A percentile compares a stretch with the other conserved stretches of the same genome.
Evolutionary conservation across 2,888 invertebrate genomes (phyloP).

Genomic region (Empis livida): DNA sequence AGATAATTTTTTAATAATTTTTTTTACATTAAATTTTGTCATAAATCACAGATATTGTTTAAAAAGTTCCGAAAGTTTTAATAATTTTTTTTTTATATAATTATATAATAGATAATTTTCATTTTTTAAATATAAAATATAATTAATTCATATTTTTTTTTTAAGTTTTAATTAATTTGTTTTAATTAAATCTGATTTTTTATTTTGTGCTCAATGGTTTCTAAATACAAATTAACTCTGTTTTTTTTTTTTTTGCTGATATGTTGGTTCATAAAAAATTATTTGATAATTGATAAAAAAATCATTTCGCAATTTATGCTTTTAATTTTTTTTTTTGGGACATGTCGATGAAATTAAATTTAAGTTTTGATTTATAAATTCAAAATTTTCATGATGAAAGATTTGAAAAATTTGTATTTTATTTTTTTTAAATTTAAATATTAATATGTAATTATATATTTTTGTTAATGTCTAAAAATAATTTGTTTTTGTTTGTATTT

Average conservation of each 20-base stretch:
- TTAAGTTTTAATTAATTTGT: constrained; percentile 1
- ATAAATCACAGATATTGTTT: constrained; percentile 34
- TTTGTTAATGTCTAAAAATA: no score
- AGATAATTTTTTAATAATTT: neutral
- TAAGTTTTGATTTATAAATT: no score
- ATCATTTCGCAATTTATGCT: no score
- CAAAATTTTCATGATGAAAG: no score
- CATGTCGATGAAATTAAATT: no score
- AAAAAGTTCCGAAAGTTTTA: constrained; percentile 24
- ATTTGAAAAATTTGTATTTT: no score
- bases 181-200: neutral
- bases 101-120: constrained; percentile 11
- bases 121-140: constrained; percentile 20
- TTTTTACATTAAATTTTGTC: constrained; percentile 25
- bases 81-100: constrained; percentile 8
- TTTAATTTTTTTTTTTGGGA: constrained; percentile 7
- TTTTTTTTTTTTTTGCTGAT: neutral
- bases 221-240: neutral
- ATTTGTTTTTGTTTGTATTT: no score
- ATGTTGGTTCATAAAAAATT: neutral
- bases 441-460: no score
- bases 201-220: neutral
- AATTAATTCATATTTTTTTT: constrained; percentile 18
- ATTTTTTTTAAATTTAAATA: no score
- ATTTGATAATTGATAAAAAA: neutral